Evolutionary conservation across 1,140 invertebrate species (phyloP), one percentile per base, ranked within the genome.

Genomic region (Diorhabda elongata): DNA sequence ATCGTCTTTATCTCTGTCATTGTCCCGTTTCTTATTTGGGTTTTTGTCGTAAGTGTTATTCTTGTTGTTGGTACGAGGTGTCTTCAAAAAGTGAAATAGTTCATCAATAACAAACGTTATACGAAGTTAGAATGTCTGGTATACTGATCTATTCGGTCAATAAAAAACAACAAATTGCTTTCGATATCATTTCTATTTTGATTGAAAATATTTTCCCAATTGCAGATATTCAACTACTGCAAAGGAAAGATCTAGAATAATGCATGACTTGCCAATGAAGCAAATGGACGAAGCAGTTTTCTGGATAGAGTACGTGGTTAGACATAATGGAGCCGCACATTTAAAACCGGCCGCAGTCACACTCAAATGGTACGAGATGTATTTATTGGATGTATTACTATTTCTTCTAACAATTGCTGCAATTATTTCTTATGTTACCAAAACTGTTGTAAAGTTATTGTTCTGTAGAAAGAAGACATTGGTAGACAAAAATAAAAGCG

Each of bases 261-360:
- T 87, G 78, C 82, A 80, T 8, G 87, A 88, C 69, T 79, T 83
- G 45, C 86, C 85, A 2, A 72, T 82, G 66, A 73, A 74, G 5
- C 87, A 88, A 0, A 69, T 89, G 41, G 85, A 89, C 57, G 83
- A 84, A 61, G 87, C 87, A 0, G 81, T 89, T n/a, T 90, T 88
- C 75, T 90, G 89, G 89, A 87, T 87, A 0, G 87, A 90, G 79
- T 89, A 90, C 70, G 87, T 90, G 0, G 82, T 90, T 3, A 82
- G 86, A 66, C 88, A 90, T 73, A 87, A 87, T 73, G 89, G 88
- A 0, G 87, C 88, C 3, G 84, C 84, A 66, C 88, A 89, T 79
- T 78, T 90, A 7, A 84, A 86, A 73, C 83, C 86, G 5, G 83
- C 86, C 2, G 85, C 85, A 0, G 83, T 87, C 64, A 83, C 89